Conservation (phyloP, 53 echinoderm and acorn worm genomes). For the Echinarachnius parma region DNA sequence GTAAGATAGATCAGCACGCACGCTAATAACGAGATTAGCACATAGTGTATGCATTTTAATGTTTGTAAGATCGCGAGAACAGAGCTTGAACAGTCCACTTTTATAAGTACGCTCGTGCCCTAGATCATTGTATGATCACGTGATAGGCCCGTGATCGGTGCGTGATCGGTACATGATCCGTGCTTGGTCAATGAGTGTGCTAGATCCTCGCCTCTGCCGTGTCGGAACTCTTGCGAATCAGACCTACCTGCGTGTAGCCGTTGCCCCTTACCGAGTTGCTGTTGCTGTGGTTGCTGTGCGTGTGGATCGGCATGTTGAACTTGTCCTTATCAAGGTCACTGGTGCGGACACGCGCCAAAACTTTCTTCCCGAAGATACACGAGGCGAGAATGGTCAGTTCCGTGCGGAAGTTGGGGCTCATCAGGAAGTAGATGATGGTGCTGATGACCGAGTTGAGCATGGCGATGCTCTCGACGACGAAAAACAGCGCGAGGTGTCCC, state of each 20-base stretch:
- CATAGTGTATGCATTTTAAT: too few relatives aligned
- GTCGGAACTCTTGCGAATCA: constrained; percentile 59
- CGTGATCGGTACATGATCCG: neutral
- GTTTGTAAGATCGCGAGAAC: too few relatives aligned
- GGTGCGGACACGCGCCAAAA: neutral
- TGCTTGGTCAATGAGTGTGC: neutral
- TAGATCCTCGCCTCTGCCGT: constrained; percentile 74
- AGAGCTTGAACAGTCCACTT: too few relatives aligned
- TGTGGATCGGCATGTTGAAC: constrained; percentile 53
- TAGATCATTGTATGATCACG: too few relatives aligned
- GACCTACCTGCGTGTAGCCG: constrained; percentile 57
- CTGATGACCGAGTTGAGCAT: constrained; percentile 89
- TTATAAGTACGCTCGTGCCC: too few relatives aligned
- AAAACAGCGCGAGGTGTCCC: constrained; percentile 57
- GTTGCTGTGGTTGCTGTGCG: constrained; percentile 48
- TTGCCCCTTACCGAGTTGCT: constrained; percentile 54
- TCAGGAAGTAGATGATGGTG: constrained; percentile 82
- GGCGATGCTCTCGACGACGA: constrained; percentile 80
- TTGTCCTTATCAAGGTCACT: constrained; percentile 24
- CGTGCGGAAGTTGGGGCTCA: constrained; percentile 80
- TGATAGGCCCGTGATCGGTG: too few relatives aligned
- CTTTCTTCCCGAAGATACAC: constrained; percentile 36
- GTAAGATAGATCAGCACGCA: too few relatives aligned
- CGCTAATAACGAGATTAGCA: too few relatives aligned
- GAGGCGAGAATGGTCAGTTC: constrained; percentile 58